These are phyloP conservation scores for Tuta absoluta DNA, from an alignment of 2,888 invertebrate genomes.

Conservation along the genomic window DNA sequence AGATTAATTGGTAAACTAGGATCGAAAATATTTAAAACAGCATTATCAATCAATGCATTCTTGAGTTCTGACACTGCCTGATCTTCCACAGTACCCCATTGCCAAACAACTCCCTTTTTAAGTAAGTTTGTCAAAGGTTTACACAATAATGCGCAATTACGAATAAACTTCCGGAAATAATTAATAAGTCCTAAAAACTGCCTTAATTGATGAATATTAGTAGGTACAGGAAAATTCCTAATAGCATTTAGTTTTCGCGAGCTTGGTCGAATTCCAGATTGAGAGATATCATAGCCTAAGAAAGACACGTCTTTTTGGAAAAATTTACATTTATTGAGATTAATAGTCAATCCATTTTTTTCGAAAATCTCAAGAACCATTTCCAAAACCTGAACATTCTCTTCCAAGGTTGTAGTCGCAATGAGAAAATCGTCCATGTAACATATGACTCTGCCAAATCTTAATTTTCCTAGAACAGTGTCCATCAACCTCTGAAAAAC, in stretches of 20 bases:
- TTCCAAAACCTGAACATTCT: constrained; percentile 23
- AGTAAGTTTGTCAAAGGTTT: constrained; percentile 33
- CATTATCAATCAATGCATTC: constrained; percentile 21
- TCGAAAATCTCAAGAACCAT: constrained; percentile 26
- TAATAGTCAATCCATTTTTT: constrained; percentile 15
- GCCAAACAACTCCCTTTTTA: constrained; percentile 27
- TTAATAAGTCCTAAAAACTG: constrained; percentile 36
- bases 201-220: constrained; percentile 26
- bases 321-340: too few relatives aligned
- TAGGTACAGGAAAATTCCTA: constrained; percentile 27
- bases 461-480: constrained; percentile 33
- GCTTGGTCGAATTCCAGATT: constrained; percentile 25
- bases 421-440: constrained; percentile 32
- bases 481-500: constrained; percentile 41
- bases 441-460: constrained; percentile 25
- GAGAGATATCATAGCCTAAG: constrained; percentile 25
- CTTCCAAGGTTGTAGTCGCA: constrained; percentile 28
- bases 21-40: constrained; percentile 26
- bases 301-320: constrained; percentile 25
- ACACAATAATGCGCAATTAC: constrained; percentile 38
- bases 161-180: constrained; percentile 37
- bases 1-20: constrained; percentile 23
- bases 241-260: constrained; percentile 23
- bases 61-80: constrained; percentile 23
- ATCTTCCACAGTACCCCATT: constrained; percentile 24